Conservation (phyloP, 92 coral and sea anemone species). For the Porites divaricata region DNA sequence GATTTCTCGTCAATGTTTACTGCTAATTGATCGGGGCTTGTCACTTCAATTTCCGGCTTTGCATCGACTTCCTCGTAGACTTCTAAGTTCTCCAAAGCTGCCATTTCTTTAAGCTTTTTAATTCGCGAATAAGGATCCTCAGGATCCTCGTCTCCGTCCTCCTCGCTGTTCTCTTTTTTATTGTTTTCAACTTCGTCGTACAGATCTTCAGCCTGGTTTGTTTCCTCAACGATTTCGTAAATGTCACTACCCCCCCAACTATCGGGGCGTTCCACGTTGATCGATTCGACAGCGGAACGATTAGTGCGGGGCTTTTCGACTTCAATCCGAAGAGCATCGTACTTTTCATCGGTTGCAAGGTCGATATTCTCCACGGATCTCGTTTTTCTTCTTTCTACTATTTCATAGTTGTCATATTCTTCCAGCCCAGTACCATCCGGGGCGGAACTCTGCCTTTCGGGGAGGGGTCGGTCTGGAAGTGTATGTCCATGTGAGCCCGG, state of each 20-base stretch:
- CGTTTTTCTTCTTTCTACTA: slow-evolving; percentile 46
- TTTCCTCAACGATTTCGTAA: slow-evolving; percentile 20
- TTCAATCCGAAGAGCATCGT: slow-evolving; percentile 27
- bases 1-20: background rate
- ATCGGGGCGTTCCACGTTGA: slow-evolving; percentile 17
- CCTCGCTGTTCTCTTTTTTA: background rate
- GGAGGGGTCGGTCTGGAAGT: slow-evolving; percentile 37
- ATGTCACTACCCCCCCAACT: slow-evolving; percentile 1
- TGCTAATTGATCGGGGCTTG: background rate
- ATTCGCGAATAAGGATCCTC: slow-evolving; percentile 38
- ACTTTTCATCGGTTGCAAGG: slow-evolving; percentile 5
- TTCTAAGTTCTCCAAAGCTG: background rate
- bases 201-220: background rate
- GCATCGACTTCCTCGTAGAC: slow-evolving; percentile 14
- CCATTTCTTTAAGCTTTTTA: too few species aligned
- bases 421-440: slow-evolving; percentile 10
- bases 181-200: background rate
- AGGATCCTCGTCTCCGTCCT: background rate
- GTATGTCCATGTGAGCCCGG: background rate
- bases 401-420: slow-evolving; percentile 60
- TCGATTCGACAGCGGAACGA: slow-evolving; percentile 31
- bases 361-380: slow-evolving; percentile 6
- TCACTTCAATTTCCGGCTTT: background rate
- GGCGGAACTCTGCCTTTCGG: slow-evolving; percentile 48
- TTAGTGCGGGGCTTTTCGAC: slow-evolving; percentile 31